Percentiles rank a stretch among this genome's conserved stretches.
Evolutionary conservation across 2,113 vertebrate genomes (phyloP).

Genomic region (Gymnobelideus leadbeateri): DNA sequence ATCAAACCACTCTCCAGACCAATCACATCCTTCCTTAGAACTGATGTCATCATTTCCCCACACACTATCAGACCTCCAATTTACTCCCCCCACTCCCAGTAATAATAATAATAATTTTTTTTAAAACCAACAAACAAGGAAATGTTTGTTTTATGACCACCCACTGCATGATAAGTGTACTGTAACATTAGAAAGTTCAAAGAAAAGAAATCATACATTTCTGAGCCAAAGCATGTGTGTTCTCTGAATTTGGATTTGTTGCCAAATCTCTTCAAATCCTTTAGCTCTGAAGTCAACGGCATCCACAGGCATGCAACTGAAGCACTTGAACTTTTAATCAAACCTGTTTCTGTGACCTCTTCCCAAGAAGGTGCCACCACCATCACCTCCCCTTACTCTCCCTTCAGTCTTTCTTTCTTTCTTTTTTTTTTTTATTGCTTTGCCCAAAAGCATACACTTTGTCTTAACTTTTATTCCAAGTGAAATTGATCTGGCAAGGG

Average conservation of each 20-base stretch:
- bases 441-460: not conserved
- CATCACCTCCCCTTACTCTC: not conserved
- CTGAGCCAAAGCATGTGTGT: conserved; percentile 7
- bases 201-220: conserved; percentile 4
- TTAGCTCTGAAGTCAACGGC: conserved; percentile 67
- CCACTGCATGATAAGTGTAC: conserved; percentile 22
- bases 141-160: conserved; percentile 44
- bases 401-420: too few relatives aligned
- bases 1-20: conserved; percentile 86
- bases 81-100: conserved; percentile 64
- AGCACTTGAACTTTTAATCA: conserved; percentile 66
- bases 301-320: conserved; percentile 60
- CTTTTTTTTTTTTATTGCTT: too few relatives aligned
- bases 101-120: conserved; percentile 45
- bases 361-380: not conserved
- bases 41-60: conserved; percentile 89
- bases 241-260: conserved; percentile 32
- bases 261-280: conserved; percentile 68
- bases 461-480: not conserved
- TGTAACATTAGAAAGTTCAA: conserved; percentile 36
- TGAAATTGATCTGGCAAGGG: not conserved
- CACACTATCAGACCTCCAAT: conserved; percentile 82
- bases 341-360: not conserved
- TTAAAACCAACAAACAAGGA: conserved; percentile 59
- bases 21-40: conserved; percentile 82